Conservation (phyloP, 2,888 invertebrate species). For the Peribatodes rhomboidaria region DNA sequence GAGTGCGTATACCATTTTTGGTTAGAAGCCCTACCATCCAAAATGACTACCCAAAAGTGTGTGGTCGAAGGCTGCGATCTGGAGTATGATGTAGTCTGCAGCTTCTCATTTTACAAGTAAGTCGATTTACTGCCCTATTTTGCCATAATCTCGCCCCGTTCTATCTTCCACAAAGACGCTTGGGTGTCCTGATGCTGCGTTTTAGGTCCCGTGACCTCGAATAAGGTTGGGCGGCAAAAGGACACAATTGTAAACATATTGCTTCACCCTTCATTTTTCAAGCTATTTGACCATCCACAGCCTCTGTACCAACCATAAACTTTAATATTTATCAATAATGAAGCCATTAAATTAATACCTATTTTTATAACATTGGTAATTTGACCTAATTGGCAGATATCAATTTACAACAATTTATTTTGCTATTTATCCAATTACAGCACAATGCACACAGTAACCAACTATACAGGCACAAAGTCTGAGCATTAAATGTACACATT, state of each 20-base stretch:
- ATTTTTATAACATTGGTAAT: neutral
- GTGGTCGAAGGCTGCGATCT: constrained; percentile 83
- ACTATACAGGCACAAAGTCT: too few relatives aligned
- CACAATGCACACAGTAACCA: too few relatives aligned
- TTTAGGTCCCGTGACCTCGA: constrained; percentile 45
- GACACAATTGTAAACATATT: constrained; percentile 44
- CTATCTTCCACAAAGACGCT: neutral
- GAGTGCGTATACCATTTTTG: constrained; percentile 71
- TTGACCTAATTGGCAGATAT: constrained; percentile 17
- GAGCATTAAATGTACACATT: too few relatives aligned
- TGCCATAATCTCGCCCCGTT: neutral
- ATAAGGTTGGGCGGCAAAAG: constrained; percentile 34
- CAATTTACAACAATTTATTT: neutral
- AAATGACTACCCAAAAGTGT: constrained; percentile 80
- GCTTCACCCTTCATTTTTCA: constrained; percentile 28
- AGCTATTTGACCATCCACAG: constrained; percentile 5
- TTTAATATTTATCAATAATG: neutral
- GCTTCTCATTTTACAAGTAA: constrained; percentile 85
- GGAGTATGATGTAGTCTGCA: constrained; percentile 84
- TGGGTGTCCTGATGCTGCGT: constrained; percentile 17
- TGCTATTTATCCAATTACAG: neutral
- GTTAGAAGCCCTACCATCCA: constrained; percentile 67
- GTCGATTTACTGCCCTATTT: constrained; percentile 62
- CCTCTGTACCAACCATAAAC: neutral
- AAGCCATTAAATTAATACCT: too few relatives aligned